Base-by-base conservation (phyloP, 2,113 vertebrate genomes). In the Diadophis punctatus region DNA sequence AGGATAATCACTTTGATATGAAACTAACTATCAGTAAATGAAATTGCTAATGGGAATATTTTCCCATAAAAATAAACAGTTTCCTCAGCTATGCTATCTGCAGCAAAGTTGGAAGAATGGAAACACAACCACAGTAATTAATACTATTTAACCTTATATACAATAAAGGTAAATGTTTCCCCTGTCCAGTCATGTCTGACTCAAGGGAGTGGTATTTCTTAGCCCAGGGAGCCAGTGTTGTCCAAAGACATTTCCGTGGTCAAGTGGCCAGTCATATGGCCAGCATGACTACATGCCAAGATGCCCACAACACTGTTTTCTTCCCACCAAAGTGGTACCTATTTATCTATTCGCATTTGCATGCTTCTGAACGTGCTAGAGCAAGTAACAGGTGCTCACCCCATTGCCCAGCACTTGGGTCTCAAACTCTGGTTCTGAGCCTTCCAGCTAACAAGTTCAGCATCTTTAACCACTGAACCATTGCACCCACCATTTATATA, bases 111-210 rank as follows among this genome's bases (percentile, higher is more conserved):
- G 74, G 90, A 87, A 8, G 58, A 49, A 27, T 90, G 86, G 90
- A 95, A 93, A 86, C 8, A 90, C 27, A 91, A 34, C 52, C 56
- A 88, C 60, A 12, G 0, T 0, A 3, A 95, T 95, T 92, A 48
- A 87, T 3, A 0, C 18, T 18, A 94, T 55, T 94, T 95, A 95
- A 92, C 90, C 60, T 14, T n/a, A 10, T n/a, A 63, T n/a, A 8
- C 2, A 30, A n/a, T 63, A 63, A 63, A 63, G n/a, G n/a, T n/a
- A n/a, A n/a, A n/a, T n/a, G n/a, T n/a, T n/a, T n/a, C n/a, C n/a
- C n/a, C n/a, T n/a, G n/a, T n/a, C n/a, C n/a, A n/a, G n/a, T n/a
- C n/a, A n/a, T n/a, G n/a, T n/a, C n/a, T n/a, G n/a, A n/a, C n/a
- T n/a, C n/a, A n/a, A n/a, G n/a, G n/a, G n/a, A n/a, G n/a, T n/a